Evolutionary conservation across 2,888 invertebrate species (phyloP), one percentile per base, ranked within the genome.

Genomic region (Philopedon plagiatum): DNA sequence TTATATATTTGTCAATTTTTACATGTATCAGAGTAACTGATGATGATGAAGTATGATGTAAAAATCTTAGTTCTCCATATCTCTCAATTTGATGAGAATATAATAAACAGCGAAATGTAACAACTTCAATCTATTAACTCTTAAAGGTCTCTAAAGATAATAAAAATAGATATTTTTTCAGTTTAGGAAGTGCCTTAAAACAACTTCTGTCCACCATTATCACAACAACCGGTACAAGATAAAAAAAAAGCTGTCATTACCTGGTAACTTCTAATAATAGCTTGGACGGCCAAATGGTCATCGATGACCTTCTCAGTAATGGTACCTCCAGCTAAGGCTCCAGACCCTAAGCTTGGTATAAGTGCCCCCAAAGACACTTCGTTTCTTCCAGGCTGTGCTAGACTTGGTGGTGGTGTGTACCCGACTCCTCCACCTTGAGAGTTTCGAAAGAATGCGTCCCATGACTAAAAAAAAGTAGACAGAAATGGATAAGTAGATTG

Each of bases 191-290:
- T n/a, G n/a, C n/a, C n/a, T n/a, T 18, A 54, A 51, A 29, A 54
- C 51, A 54, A 29, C 8, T 54, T 29, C 51, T 51, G 51, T 15
- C 4, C 29, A 54, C 9, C 15, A 26, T 2, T 13, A 13, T 4
- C 15, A 11, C 26, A 7, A 19, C 5, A 44, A 44, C 11, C 46
- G 4, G 23, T 23, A 21, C 11, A 23, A 46, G n/a, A n/a, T 11
- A 21, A 26, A 11, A 9, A 51, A 26, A 51, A 26, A 1, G 3
- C 23, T 15, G 9, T 21, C 21, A 9, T 49, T 92, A 99, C 99
- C 96, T 99, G 99, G 86, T 99, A 99, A 83, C 98, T 98, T 84
- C 99, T 90, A 85, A 99, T 99, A 86, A 99, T 97, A 69, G 98
- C 96, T 86, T 99, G 99, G 8, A 99, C 98, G 60, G 98, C 97